Conservation (phyloP, 2,113 vertebrate genomes). For the Physeter macrocephalus region DNA sequence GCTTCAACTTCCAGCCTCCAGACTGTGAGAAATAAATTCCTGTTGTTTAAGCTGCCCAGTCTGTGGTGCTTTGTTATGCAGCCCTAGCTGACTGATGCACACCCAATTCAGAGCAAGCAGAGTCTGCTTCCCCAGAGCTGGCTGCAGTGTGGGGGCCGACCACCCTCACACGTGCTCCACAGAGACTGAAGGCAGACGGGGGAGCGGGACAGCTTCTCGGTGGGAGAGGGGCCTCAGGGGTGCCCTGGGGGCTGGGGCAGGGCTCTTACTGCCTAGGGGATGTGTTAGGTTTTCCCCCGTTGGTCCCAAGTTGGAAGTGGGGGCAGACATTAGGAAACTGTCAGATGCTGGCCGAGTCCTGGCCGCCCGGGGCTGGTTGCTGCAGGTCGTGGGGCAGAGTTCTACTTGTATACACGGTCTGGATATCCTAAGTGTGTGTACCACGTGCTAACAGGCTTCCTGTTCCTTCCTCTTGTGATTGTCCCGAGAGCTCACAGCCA, state of each 20-base stretch:
- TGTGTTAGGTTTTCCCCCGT: background rate
- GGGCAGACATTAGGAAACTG: background rate
- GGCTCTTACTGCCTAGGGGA: accelerated
- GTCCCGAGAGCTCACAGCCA: accelerated
- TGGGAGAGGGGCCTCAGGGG: background rate
- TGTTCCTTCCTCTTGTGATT: background rate
- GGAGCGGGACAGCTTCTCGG: accelerated
- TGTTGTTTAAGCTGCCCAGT: background rate
- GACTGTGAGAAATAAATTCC: accelerated
- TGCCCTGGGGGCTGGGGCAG: background rate
- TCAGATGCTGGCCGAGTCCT: too few relatives aligned
- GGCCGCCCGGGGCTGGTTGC: accelerated
- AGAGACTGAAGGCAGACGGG: background rate
- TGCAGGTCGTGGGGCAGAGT: accelerated
- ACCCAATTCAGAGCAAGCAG: background rate
- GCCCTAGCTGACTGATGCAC: background rate
- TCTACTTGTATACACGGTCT: accelerated
- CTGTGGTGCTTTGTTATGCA: background rate
- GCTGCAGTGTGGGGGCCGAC: accelerated
- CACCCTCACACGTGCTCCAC: accelerated
- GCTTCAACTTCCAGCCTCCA: background rate
- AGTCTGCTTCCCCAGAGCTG: too few relatives aligned
- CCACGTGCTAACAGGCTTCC: background rate
- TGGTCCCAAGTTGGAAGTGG: background rate
- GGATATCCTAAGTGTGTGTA: accelerated